A percentile compares a stretch with the other conserved stretches of the same genome.
Evolutionary conservation across 2,797 vertebrate species (phyloP).

Genomic region (Pseudochromis fuscus): DNA sequence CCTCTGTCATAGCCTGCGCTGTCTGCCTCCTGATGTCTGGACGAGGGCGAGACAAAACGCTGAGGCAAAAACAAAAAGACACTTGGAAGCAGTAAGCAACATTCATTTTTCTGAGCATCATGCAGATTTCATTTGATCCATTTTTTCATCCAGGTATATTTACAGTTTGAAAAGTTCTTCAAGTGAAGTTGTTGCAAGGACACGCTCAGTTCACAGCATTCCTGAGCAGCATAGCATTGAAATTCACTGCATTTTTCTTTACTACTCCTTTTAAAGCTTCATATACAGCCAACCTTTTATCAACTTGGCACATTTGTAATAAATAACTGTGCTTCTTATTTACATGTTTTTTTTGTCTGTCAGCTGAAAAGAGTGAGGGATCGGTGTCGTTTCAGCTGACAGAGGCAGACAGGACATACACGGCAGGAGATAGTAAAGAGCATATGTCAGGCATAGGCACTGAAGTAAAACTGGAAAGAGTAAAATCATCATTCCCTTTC

Average conservation of each 20-base stretch:
- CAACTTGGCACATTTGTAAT: conserved; percentile 27
- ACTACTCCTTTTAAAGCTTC: neutral
- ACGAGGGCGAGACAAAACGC: neutral
- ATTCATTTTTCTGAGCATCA: neutral
- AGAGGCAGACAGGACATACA: conserved; percentile 1
- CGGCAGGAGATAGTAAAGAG: neutral
- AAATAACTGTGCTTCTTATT: conserved; percentile 20
- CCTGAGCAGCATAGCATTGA: conserved; percentile 7
- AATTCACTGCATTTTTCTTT: neutral
- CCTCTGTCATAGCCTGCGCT: conserved; percentile 22
- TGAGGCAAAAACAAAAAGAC: neutral
- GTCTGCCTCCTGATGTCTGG: neutral
- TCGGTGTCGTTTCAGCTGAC: conserved; percentile 5
- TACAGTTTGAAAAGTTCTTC: too few relatives aligned
- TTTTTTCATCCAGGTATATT: too few relatives aligned
- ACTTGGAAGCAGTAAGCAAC: neutral
- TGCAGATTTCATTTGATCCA: neutral
- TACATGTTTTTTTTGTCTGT: conserved; percentile 8
- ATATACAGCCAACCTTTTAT: conserved; percentile 10
- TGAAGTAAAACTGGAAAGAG: conserved; percentile 32
- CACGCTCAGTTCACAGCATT: too few relatives aligned
- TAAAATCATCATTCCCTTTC: conserved; percentile 2
- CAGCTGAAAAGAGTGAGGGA: neutral
- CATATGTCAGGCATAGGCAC: neutral
- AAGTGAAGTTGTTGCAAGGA: too few relatives aligned